These are phyloP conservation scores for Protula sp. DNA, from an alignment of 2,888 invertebrate species.

Conservation along the genomic window DNA sequence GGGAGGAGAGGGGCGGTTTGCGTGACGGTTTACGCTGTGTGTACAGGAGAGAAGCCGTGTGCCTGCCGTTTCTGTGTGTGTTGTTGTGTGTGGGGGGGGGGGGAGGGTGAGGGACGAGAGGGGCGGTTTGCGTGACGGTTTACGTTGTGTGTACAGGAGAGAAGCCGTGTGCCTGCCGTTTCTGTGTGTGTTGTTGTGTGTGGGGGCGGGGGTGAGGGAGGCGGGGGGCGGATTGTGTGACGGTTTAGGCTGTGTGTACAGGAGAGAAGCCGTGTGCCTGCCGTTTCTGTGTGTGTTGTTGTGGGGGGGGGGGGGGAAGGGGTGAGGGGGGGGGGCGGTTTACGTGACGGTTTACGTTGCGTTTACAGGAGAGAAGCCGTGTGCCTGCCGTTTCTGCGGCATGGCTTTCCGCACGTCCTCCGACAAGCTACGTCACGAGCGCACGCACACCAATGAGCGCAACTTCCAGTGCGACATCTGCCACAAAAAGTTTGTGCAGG, in stretches of 20 bases:
- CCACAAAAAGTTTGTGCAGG: conserved; percentile 17
- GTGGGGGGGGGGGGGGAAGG: too few species aligned
- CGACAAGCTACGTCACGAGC: conserved; percentile 17
- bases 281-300: conserved; percentile 14
- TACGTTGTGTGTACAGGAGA: conserved; percentile 20
- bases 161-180: conserved; percentile 22
- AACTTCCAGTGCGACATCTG: conserved; percentile 18
- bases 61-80: too few species aligned
- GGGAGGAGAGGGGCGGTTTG: too few species aligned
- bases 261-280: conserved; percentile 22
- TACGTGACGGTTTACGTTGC: too few species aligned
- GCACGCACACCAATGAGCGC: conserved; percentile 20
- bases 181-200: too few species aligned
- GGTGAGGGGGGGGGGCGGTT: too few species aligned
- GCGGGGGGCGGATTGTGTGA: too few species aligned
- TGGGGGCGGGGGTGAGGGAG: too few species aligned
- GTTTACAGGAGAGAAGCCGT: conserved; percentile 22
- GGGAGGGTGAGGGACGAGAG: too few species aligned
- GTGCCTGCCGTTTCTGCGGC: conserved; percentile 15
- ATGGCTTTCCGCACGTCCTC: conserved; percentile 18
- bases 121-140: too few species aligned
- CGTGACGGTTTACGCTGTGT: too few species aligned
- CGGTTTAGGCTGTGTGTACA: conserved; percentile 5
- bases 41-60: conserved; percentile 22
- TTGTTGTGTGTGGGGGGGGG: too few species aligned